Conservation (phyloP, 2,113 vertebrate genomes). For the Phoxinus phoxinus region DNA sequence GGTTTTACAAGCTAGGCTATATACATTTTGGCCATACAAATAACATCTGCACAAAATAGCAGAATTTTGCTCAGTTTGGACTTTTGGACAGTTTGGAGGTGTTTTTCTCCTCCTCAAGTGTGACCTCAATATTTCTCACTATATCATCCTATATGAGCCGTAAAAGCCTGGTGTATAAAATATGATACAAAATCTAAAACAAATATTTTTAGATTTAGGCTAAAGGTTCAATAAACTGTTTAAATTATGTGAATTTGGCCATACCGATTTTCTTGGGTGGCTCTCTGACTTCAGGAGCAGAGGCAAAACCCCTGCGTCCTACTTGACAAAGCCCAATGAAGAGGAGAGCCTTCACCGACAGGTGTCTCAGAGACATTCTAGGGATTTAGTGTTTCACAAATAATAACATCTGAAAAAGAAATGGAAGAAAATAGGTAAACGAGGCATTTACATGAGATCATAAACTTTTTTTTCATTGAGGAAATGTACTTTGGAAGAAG, state of each 20-base stretch:
- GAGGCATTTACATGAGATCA: not conserved
- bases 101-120: not conserved
- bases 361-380: slow-evolving; percentile 64
- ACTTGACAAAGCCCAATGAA: slow-evolving; percentile 71
- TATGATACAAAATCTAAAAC: not conserved
- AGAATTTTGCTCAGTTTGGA: too few species aligned
- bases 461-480: not conserved
- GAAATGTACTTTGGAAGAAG: not conserved
- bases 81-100: too few species aligned
- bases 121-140: not conserved
- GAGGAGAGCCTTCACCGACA: slow-evolving; percentile 67
- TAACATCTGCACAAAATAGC: too few species aligned
- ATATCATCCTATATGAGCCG: not conserved
- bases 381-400: slow-evolving; percentile 32
- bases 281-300: slow-evolving; percentile 63
- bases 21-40: too few species aligned
- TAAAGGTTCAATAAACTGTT: not conserved
- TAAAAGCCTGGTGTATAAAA: not conserved
- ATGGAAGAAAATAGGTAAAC: not conserved
- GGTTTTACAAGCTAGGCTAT: too few species aligned
- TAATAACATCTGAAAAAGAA: slow-evolving; percentile 57
- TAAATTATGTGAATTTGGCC: not conserved
- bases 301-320: slow-evolving; percentile 67
- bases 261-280: slow-evolving; percentile 77
- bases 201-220: not conserved